phyloP scores from a whole-genome alignment of 2,888 invertebrate genomes.

The Chesias legatella region DNA sequence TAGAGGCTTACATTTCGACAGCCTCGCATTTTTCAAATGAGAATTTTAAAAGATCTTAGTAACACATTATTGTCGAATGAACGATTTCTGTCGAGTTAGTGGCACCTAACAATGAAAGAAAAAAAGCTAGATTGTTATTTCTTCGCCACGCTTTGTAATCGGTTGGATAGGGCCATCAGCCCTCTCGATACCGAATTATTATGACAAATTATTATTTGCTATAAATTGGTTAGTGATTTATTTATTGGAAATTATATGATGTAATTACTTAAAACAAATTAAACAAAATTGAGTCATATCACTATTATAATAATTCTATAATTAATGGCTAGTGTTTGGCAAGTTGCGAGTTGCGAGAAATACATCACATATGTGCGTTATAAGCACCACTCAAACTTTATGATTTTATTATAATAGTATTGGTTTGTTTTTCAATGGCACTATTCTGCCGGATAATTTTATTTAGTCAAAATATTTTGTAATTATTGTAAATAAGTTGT shows the following conservation, averaged over 20 bases:
- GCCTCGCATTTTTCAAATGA: too few relatives aligned
- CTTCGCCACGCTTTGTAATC: slow-evolving; percentile 14
- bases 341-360: slow-evolving; percentile 40
- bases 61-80: too few relatives aligned
- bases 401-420: slow-evolving; percentile 28
- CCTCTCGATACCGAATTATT: slow-evolving; percentile 54
- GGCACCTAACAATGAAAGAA: slow-evolving; percentile 23
- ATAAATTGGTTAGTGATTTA: slow-evolving; percentile 45
- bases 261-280: slow-evolving; percentile 37
- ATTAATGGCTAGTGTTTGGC: slow-evolving; percentile 25
- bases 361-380: slow-evolving; percentile 39
- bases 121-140: slow-evolving; percentile 15
- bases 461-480: slow-evolving; percentile 45
- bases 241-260: slow-evolving; percentile 35
- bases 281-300: slow-evolving; percentile 53
- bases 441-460: slow-evolving; percentile 17
- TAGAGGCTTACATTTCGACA: too few relatives aligned
- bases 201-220: slow-evolving; percentile 31
- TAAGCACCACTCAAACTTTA: slow-evolving; percentile 13
- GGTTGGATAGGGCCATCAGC: slow-evolving; percentile 31
- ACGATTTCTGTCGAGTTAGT: slow-evolving; percentile 19
- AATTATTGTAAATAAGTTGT: slow-evolving; percentile 74
- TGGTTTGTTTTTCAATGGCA: slow-evolving; percentile 11
- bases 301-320: slow-evolving; percentile 31
- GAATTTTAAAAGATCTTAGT: too few relatives aligned